Base-by-base conservation (phyloP, 2,113 vertebrate genomes). In the Oncorhynchus clarkii region DNA sequence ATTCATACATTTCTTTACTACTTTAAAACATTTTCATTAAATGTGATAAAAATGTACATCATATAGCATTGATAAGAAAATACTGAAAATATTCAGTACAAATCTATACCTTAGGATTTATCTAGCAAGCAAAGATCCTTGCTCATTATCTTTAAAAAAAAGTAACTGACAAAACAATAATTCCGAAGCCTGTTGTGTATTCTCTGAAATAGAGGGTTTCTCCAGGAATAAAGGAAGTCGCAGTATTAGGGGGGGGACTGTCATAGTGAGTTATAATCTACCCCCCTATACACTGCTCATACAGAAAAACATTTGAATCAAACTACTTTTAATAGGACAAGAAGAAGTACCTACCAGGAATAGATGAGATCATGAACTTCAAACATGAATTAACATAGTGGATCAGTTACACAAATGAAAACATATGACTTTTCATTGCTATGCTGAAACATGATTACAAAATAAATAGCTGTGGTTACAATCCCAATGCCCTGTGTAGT, bases 1-100 rank as follows among this genome's bases (percentile, higher is more conserved):
- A 84, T 88, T 86, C 78, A 86, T 84, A 89, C 67, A 84, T 80
- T 75, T 87, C 66, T 85, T 87, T 84, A 79, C 78, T 81, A 79
- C 88, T 78, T 88, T 83, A 86, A 88, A 91, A 92, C 82, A 85
- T 82, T 79, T 85, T 88, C 88, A 90, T 92, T 90, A 84, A 77
- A 79, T 72, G 83, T 85, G 79, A 92, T 93, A 92, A 82, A 92
- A 92, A 93, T 91, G 81, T 92, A 92, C 89, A 93, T 84, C 77
- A 86, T 87, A 87, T 86, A 88, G 80, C 75, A 85, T 90, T 71
- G 34, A 90, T 94, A 93, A 85, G 91, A 94, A 94, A 94, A 94
- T 94, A 94, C 92, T 93, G 93, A 92, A 85, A 86, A 86, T 93
- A 87, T 90, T 90, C 84, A 91, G 89, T 93, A 94, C 80, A 94